Evolutionary conservation across 2,888 invertebrate species (phyloP).

Genomic region (Andricus curvator): DNA sequence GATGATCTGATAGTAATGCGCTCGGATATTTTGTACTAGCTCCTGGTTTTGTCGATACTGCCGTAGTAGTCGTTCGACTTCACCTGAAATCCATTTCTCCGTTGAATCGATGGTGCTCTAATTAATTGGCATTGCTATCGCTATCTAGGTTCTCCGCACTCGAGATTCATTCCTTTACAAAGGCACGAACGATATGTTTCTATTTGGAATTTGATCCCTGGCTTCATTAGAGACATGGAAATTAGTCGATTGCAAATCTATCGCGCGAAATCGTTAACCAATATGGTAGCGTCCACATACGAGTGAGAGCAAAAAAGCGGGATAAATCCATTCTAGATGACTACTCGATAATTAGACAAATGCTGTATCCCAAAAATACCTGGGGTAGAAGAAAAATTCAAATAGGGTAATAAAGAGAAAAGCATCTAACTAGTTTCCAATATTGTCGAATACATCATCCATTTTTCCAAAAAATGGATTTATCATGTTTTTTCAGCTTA

Average conservation of each 20-base stretch:
- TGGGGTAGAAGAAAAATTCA: no score
- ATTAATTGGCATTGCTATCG: slow-evolving; percentile 37
- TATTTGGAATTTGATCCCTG: neutral
- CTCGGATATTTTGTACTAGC: slow-evolving; percentile 93
- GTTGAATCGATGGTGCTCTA: slow-evolving; percentile 26
- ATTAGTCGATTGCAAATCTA: neutral
- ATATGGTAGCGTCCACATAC: no score
- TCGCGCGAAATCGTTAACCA: neutral
- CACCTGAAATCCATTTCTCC: slow-evolving; percentile 81
- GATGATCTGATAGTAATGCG: slow-evolving; percentile 95
- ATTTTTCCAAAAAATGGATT: no score
- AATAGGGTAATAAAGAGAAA: no score
- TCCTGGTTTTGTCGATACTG: slow-evolving; percentile 96
- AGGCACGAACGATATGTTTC: slow-evolving; percentile 8
- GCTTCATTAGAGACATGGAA: neutral
- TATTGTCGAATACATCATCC: no score
- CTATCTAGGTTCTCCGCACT: slow-evolving; percentile 12
- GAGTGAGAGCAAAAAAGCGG: no score
- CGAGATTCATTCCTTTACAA: neutral
- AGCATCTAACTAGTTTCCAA: no score
- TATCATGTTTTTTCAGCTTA: no score
- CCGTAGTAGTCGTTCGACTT: slow-evolving; percentile 93
- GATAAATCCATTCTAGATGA: no score
- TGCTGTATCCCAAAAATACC: no score
- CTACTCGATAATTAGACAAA: no score